Evolutionary conservation across 2,113 vertebrate genomes (phyloP), one percentile per base, ranked within the genome.

Genomic region (Thymallus thymallus): DNA sequence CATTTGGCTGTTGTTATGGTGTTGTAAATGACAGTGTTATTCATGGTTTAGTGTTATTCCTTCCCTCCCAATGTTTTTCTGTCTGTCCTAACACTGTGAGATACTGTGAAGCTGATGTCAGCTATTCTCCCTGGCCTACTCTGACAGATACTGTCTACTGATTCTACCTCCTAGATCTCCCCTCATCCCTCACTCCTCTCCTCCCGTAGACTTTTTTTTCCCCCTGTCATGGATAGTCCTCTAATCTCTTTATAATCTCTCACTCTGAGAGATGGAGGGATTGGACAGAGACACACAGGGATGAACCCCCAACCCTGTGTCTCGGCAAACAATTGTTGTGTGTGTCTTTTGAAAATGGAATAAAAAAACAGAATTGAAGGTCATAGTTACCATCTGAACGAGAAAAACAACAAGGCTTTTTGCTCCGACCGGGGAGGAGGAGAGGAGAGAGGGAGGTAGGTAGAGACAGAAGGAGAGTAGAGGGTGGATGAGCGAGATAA

Each of bases 401-500:
- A 77, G 55, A 71, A 41, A 74, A 24, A 72, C 64, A 82, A 77
- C 76, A 80, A 58, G 68, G 64, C 14, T 41, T 12, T 14, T 23
- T 29, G 58, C 58, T 24, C 3, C 55, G 62, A 68, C 75, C 77
- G 68, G 26, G 55, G 73, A 80, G 71, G 68, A 84, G n/a, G 3
- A 48, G 45, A 45, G 41, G 41, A 20, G 78, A 84, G 79, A 78
- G 74, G 75, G 80, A 79, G 79, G 63, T 46, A 73, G 30, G 1
- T 61, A 64, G 80, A 86, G 85, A 87, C 81, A 87, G 85, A 77
- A 80, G 73, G 14, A 61, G 62, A 64, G 68, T 76, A 76, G 85
- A 80, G 74, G 76, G 79, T 80, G 79, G 63, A 51, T 74, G 45
- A 2, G 61, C 66, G 79, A 86, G 86, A 89, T 82, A 86, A 86